Percentiles rank a stretch among this genome's conserved stretches.
Conservation (phyloP, 2,797 vertebrate species). For the Sebastes taczanowskii region DNA sequence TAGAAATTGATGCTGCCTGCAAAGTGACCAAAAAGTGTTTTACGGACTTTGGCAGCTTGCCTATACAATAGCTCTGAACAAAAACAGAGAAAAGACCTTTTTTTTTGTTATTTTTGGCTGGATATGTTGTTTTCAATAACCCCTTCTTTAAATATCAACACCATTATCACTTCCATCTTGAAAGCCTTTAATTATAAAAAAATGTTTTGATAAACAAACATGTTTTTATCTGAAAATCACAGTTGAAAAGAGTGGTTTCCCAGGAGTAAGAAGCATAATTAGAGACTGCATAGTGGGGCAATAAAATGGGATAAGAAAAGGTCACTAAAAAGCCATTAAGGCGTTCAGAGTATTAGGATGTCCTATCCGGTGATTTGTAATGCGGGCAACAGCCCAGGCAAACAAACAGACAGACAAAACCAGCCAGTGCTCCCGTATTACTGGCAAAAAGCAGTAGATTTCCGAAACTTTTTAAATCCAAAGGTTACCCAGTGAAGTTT, state of each 20-base stretch:
- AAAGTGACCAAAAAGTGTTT: neutral
- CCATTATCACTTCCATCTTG: slow-evolving; percentile 22
- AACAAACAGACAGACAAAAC: neutral
- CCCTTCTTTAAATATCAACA: neutral
- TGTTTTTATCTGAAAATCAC: slow-evolving; percentile 31
- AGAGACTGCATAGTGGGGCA: neutral
- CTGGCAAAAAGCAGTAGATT: slow-evolving; percentile 8
- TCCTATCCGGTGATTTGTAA: slow-evolving; percentile 1
- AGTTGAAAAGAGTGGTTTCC: neutral
- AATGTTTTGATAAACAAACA: slow-evolving; percentile 41
- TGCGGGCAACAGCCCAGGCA: neutral
- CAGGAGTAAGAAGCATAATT: slow-evolving; percentile 14
- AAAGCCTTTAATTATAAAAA: slow-evolving; percentile 14
- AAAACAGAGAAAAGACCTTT: no score
- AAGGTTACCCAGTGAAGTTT: slow-evolving; percentile 12
- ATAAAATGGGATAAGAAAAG: slow-evolving; percentile 16
- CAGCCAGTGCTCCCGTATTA: neutral
- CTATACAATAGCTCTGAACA: neutral
- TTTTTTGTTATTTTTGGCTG: neutral
- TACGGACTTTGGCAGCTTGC: neutral
- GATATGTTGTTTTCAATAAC: neutral
- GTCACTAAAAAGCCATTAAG: slow-evolving; percentile 11
- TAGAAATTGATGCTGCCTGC: neutral
- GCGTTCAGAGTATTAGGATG: slow-evolving; percentile 10
- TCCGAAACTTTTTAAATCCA: slow-evolving; percentile 18